phyloP scores from a whole-genome alignment of 2,113 vertebrate species.

The Theropithecus gelada region DNA sequence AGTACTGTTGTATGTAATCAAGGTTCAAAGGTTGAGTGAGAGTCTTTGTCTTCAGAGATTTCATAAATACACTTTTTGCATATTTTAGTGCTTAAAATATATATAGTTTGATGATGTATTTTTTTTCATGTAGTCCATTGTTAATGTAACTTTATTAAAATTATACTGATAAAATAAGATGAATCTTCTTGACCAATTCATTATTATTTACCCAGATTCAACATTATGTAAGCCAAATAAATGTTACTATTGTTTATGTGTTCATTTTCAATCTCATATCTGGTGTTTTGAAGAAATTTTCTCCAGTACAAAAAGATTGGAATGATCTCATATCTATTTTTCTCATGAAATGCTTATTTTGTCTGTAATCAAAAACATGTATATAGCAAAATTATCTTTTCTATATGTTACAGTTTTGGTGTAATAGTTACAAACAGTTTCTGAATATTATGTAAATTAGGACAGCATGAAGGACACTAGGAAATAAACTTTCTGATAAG shows the following conservation, averaged over 20 bases:
- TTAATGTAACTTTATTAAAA: not conserved
- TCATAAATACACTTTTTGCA: not conserved
- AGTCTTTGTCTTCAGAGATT: not conserved
- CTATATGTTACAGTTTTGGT: not conserved
- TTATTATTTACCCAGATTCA: not conserved
- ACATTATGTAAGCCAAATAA: not conserved
- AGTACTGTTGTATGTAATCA: not conserved
- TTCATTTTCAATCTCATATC: not conserved
- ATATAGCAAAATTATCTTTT: not conserved
- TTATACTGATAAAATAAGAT: not conserved
- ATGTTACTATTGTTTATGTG: not conserved
- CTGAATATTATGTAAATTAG: conserved; percentile 8
- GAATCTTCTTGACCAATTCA: not conserved
- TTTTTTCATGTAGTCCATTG: not conserved
- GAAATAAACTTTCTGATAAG: not conserved
- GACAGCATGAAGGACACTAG: not conserved
- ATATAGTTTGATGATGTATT: not conserved
- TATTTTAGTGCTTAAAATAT: not conserved
- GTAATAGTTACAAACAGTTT: not conserved
- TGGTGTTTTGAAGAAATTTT: not conserved
- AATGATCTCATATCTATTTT: not conserved
- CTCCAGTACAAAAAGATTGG: not conserved
- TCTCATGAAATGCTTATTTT: not conserved
- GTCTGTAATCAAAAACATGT: not conserved
- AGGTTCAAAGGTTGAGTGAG: not conserved